Evolutionary conservation across 2,888 invertebrate species (phyloP), one percentile per base, ranked within the genome.

Genomic region (Cancer borealis): DNA sequence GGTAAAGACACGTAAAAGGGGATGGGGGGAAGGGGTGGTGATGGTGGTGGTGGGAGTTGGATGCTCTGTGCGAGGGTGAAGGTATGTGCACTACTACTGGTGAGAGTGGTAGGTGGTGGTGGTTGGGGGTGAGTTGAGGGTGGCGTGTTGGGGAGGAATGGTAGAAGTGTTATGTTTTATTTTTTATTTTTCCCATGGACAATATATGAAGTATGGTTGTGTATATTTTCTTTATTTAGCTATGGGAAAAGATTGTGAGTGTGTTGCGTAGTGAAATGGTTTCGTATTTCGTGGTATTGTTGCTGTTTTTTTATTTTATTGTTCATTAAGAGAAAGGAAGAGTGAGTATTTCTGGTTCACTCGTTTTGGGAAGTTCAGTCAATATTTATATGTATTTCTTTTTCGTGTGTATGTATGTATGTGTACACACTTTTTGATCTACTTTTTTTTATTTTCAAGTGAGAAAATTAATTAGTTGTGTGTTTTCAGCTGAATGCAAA

Each of bases 131-230:
- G 21, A 66, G 17, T 21, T 66, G 8, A 21, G 66, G 66, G n/a
- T 66, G 66, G 21, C 6, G 3, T 66, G 66, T 66, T 66, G 3
- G n/a, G 66, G 66, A n/a, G 14, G 54, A 54, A 14, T 2, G 54
- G 54, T 8, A 54, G 54, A 54, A 54, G 54, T 39, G 54, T 8
- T 12, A 54, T 8, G 54, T 54, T 14, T 54, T 5, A 10, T 8
- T 66, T 6, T 66, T n/a, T 66, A 21, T 21, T 66, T 66, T 21
- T 66, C n/a, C 66, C 66, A 2, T 66, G 66, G 21, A 21, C 66
- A 66, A 66, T 17, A n/a, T 66, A 66, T n/a, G n/a, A 66, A n/a
- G 66, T n/a, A n/a, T 66, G 66, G 66, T 66, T n/a, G 66, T 54
- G 14, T 66, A 66, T n/a, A n/a, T 66, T n/a, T 17, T 4, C 1